Base-by-base conservation (phyloP, 2,888 invertebrate species). In the Ochropleura plecta region DNA sequence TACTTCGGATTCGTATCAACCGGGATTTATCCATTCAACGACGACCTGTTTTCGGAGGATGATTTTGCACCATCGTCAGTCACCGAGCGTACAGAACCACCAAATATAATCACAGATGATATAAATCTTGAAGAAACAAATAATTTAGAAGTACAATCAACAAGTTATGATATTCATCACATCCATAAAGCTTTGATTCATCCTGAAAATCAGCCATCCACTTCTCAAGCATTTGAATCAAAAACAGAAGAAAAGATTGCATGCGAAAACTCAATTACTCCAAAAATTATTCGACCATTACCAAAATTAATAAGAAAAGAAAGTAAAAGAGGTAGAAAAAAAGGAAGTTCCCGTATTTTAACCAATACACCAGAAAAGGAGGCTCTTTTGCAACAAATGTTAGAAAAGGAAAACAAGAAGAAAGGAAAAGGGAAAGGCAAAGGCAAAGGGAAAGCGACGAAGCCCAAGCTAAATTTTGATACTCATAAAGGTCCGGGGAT, bases 261-360 rank as follows among this genome's bases (percentile, higher is more conserved):
- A 60, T 18, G 40, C 40, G 42, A 60, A 10, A 42, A 40, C 40
- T 64, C 46, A 44, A 46, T 63, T 20, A 44, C 44, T 46, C 63
- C 20, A 20, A 46, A 63, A 63, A 63, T 20, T 46, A 64, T 49
- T 3, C 64, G 64, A 49, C 48, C 64, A 48, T 64, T 64, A 9
- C 64, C 64, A 48, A 64, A 64, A 49, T 64, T 30, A 30, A 64
- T 68, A 64, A 66, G 64, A 64, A 64, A 64, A 64, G 64, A 20
- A 82, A 79, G 46, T 62, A 70, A 70, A 70, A 70, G 60, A 70
- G 69, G 69, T 6, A 62, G 44, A 44, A 62, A 60, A 55, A 74
- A 69, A 69, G 69, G 59, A 69, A 69, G 63, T 63, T 63, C 63
- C 20, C 63, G 46, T 63, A 63, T 63, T 46, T 63, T 62, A 46